Conservation (phyloP, 30 jellyfish, hydroid and myxozoan species). For the Hydractinia echinata region DNA sequence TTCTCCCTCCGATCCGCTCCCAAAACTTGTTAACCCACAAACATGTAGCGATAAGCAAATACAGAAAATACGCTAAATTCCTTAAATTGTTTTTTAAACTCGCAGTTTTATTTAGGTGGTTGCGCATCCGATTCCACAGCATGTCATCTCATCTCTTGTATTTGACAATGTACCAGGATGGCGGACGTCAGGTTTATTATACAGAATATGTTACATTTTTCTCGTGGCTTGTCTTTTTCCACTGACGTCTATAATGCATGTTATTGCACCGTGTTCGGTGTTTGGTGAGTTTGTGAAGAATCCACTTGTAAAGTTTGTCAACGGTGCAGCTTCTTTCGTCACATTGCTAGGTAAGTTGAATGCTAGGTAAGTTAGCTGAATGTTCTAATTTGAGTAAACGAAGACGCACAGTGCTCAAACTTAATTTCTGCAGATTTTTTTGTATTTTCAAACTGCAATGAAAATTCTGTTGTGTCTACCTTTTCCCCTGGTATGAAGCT, state of each 20-base stretch:
- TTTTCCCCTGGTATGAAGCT: too few species aligned
- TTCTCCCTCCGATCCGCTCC: too few species aligned
- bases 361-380: not conserved
- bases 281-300: slow-evolving; percentile 47
- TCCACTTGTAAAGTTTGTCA: slow-evolving; percentile 67
- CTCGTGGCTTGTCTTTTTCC: slow-evolving; percentile 48
- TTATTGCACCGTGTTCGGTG: slow-evolving; percentile 51
- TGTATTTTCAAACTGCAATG: too few species aligned
- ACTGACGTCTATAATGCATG: slow-evolving; percentile 46
- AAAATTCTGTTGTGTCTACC: too few species aligned
- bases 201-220: slow-evolving; percentile 36
- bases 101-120: slow-evolving; percentile 46
- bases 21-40: too few species aligned
- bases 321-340: slow-evolving; percentile 78
- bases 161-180: slow-evolving; percentile 50
- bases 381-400: not conserved
- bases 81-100: too few species aligned
- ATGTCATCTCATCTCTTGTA: slow-evolving; percentile 62
- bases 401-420: too few species aligned
- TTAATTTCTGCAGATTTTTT: too few species aligned
- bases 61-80: too few species aligned
- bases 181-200: slow-evolving; percentile 43
- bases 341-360: slow-evolving; percentile 58
- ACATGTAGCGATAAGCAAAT: too few species aligned
- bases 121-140: slow-evolving; percentile 85